Base-by-base conservation (phyloP, 2,888 invertebrate species). In the Eristalis pertinax region DNA sequence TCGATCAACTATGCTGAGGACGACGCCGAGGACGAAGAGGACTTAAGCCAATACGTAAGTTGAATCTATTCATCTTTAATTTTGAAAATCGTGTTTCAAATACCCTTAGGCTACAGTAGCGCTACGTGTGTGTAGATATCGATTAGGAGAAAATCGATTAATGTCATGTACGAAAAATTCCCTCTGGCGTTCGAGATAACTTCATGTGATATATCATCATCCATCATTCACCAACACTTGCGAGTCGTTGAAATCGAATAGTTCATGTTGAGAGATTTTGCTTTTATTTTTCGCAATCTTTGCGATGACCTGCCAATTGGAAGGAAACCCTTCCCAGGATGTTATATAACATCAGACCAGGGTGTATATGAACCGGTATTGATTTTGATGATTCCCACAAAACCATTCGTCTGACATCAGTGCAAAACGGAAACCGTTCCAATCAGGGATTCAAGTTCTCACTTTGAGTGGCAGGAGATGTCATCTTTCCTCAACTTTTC, bases 31-130 rank as follows among this genome's bases (percentile, higher is more conserved):
- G 22, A 10, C 32, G 75, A 70, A 4, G 35, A 26, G 3, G 60
- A 50, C 10, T 43, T 77, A 24, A 68, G 60, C 1, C 26, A 74
- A 22, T 78, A 82, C 65, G 83, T 86, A 19, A 86, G 86, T 86
- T 19, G 8, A 50, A 50, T 15, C 5, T 7, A 4, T 7, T 4
- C n/a, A n/a, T n/a, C n/a, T 15, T 43, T 15, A 15, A n/a, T 38
- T 2, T 38, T 38, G 3, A 38, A 38, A 38, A 38, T 43, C 43
- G 43, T 43, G 7, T 43, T 43, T 50, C 7, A 19, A 50, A 19
- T 19, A 50, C 19, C 50, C 1, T 50, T 2, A 8, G 19, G 19
- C 50, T 22, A 19, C n/a, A 50, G 8, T 19, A 8, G 19, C 7
- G 19, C 8, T 2, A 1, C 60, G 60, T 29, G 15, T 29, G 26